Evolutionary conservation across 2,113 vertebrate species (phyloP).

Genomic region (Nerophis lumbriciformis): DNA sequence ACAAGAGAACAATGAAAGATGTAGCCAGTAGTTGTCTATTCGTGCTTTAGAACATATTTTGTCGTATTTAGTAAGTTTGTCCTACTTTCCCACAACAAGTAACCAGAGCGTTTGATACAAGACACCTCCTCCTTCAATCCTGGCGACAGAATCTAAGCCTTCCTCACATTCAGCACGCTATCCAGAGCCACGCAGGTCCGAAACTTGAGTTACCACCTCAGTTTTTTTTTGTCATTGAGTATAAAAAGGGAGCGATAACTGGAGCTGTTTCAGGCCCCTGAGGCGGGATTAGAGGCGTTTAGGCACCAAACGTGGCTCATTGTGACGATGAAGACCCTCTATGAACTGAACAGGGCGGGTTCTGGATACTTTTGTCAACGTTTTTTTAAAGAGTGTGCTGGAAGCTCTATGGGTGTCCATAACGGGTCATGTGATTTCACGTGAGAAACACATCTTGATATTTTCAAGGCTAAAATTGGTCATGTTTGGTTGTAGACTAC

Average conservation of each 20-base stretch:
- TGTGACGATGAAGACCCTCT: slow-evolving; percentile 7
- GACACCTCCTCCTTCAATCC: slow-evolving; percentile 46
- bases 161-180: slow-evolving; percentile 11
- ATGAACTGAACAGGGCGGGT: slow-evolving; percentile 32
- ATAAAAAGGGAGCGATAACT: slow-evolving; percentile 38
- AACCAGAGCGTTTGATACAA: slow-evolving; percentile 57
- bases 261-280: slow-evolving; percentile 48
- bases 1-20: neutral
- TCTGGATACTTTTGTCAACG: slow-evolving; percentile 9
- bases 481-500: too few relatives aligned
- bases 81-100: slow-evolving; percentile 22
- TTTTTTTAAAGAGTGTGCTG: slow-evolving; percentile 5
- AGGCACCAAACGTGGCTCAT: slow-evolving; percentile 34
- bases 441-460: neutral
- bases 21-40: neutral
- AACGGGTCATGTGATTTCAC: too few relatives aligned
- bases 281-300: slow-evolving; percentile 49
- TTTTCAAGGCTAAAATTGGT: neutral
- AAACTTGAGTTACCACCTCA: slow-evolving; percentile 60
- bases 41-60: too few relatives aligned
- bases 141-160: slow-evolving; percentile 52
- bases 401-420: neutral
- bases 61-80: neutral
- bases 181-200: slow-evolving; percentile 41
- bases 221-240: slow-evolving; percentile 58